Evolutionary conservation across 2,797 vertebrate species (phyloP), one percentile per base, ranked within the genome.

Genomic region (Carduelis carduelis): DNA sequence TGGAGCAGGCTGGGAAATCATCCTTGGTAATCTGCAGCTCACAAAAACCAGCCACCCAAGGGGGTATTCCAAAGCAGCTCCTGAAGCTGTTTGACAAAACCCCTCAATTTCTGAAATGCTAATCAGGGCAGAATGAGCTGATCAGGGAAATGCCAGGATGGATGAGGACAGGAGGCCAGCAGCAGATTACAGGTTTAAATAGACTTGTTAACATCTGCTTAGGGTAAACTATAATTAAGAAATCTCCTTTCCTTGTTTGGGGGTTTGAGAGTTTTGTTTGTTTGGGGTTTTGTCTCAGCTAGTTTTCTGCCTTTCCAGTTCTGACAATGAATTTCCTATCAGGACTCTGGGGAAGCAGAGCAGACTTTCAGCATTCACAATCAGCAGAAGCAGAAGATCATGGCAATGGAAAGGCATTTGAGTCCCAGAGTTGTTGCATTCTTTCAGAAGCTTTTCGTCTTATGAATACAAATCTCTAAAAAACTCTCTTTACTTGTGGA

Each of bases 331-430:
- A 89, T 93, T 95, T 95, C 68, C 14, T 89, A 77, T 69, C 76
- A 74, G 39, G 70, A 57, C 83, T 52, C 79, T 52, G 43, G 76
- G 84, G 93, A 95, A 93, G 83, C 43, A 72, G 57, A 83, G 69
- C n/a, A 89, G 91, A 52, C 68, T 87, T 91, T 19, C 71, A 95
- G 92, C 91, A 97, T 94, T 82, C 81, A 83, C 75, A 97, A 90
- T 78, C 88, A 95, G 81, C 37, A 92, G 87, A 77, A 95, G 71
- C 35, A 95, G 90, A 84, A 89, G 91, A 93, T 90, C 75, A 52
- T 70, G 86, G 83, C 69, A 89, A 81, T 49, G 55, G 83, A 87
- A 95, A 93, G 46, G 53, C 78, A 68, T 55, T 86, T 89, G 60
- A 92, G 86, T 86, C 78, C 79, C 92, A 56, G 74, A 88, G 52